These are phyloP conservation scores for Callyntrura guangdongensis DNA, from an alignment of 2,888 invertebrate genomes.

Conservation along the genomic window DNA sequence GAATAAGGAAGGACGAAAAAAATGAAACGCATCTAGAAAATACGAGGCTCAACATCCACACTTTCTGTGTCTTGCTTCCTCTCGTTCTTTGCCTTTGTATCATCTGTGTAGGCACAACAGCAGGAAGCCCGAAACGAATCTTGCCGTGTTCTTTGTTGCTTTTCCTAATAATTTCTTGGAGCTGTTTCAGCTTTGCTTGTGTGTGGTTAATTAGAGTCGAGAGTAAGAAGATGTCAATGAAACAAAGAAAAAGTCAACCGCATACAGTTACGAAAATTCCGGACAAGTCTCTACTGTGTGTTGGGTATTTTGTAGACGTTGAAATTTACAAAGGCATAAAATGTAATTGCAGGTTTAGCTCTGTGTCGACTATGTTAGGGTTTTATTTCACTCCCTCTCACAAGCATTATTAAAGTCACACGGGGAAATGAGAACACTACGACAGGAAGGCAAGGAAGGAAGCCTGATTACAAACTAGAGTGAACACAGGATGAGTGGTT, in stretches of 20 bases:
- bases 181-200: slow-evolving; percentile 50
- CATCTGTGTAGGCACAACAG: slow-evolving; percentile 36
- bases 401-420: slow-evolving; percentile 27
- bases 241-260: background rate
- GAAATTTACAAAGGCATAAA: background rate
- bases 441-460: slow-evolving; percentile 14
- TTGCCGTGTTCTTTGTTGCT: slow-evolving; percentile 18
- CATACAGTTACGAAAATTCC: slow-evolving; percentile 3
- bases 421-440: background rate
- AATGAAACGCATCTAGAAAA: background rate
- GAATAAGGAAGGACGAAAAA: too few species aligned
- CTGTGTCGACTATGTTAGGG: background rate
- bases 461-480: background rate
- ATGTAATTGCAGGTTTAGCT: background rate
- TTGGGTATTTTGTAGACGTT: background rate
- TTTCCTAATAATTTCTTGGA: slow-evolving; percentile 63
- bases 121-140: slow-evolving; percentile 50
- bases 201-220: slow-evolving; percentile 68
- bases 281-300: too few species aligned
- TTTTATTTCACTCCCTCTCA: background rate
- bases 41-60: too few species aligned
- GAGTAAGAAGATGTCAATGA: background rate
- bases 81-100: background rate
- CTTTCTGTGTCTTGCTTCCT: too few species aligned
- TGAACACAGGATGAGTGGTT: background rate